phyloP scores from a whole-genome alignment of 2,888 invertebrate genomes.

The Esperia sulphurella region DNA sequence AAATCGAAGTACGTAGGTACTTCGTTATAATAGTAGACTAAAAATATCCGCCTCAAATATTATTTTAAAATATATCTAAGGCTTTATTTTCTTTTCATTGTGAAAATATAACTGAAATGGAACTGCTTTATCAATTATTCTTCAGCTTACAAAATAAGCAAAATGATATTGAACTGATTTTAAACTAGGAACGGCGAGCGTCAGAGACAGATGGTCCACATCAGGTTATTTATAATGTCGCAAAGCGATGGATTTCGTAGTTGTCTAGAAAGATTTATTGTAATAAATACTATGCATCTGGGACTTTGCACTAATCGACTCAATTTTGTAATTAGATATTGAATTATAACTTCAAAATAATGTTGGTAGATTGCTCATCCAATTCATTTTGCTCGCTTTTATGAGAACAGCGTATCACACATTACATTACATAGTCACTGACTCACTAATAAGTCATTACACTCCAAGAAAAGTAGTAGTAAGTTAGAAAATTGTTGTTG shows the following conservation, averaged over 20 bases:
- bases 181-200: neutral
- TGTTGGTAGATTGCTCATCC: too few relatives aligned
- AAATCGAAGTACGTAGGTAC: too few relatives aligned
- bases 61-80: neutral
- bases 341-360: too few relatives aligned
- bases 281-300: too few relatives aligned
- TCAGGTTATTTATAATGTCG: conserved; percentile 6
- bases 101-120: neutral
- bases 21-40: too few relatives aligned
- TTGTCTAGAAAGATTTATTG: neutral
- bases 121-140: neutral
- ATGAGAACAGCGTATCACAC: neutral
- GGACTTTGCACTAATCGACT: too few relatives aligned
- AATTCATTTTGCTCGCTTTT: too few relatives aligned
- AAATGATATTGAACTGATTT: conserved; percentile 7
- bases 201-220: conserved; percentile 7
- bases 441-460: too few relatives aligned
- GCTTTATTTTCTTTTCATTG: neutral
- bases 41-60: too few relatives aligned
- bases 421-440: too few relatives aligned
- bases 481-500: neutral
- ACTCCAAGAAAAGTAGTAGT: too few relatives aligned
- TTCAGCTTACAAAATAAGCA: conserved; percentile 6
- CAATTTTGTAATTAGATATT: too few relatives aligned
- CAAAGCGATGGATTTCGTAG: conserved; percentile 4